Evolutionary conservation across 2,888 invertebrate species (phyloP).

Genomic region (Caenorhabditis sp.): DNA sequence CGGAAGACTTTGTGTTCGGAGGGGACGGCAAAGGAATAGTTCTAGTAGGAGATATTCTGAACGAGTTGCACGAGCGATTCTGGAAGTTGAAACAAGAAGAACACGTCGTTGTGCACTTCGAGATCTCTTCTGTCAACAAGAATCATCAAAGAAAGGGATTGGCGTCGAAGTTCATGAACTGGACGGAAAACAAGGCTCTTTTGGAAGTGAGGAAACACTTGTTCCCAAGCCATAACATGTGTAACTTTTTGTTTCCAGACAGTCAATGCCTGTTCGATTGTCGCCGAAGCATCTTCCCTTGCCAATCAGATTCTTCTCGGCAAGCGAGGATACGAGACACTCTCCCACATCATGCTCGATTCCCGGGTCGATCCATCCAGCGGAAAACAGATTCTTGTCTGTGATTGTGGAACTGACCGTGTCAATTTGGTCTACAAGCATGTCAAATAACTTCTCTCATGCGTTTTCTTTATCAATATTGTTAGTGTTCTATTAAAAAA

Average conservation of each 20-base stretch:
- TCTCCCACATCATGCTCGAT: conserved; percentile 20
- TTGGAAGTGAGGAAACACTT: conserved; percentile 4
- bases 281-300: conserved; percentile 45
- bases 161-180: conserved; percentile 37
- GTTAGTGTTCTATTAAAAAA: background rate
- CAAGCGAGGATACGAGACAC: conserved; percentile 49
- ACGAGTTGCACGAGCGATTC: conserved; percentile 41
- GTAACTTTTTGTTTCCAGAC: conserved; percentile 18
- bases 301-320: conserved; percentile 40
- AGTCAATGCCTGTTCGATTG: conserved; percentile 46
- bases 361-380: conserved; percentile 11
- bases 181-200: conserved; percentile 29
- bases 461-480: too few species aligned
- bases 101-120: conserved; percentile 32
- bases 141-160: conserved; percentile 46
- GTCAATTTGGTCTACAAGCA: conserved; percentile 41
- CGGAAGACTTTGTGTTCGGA: conserved; percentile 42
- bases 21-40: conserved; percentile 25
- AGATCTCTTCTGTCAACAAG: conserved; percentile 31
- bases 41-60: conserved; percentile 42
- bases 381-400: conserved; percentile 30
- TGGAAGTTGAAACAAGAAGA: conserved; percentile 29
- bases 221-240: background rate
- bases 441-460: conserved; percentile 12
- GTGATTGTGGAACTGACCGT: conserved; percentile 50